Evolutionary conservation across 2,888 invertebrate species (phyloP).

Genomic region (Phyllotreta striolata): DNA sequence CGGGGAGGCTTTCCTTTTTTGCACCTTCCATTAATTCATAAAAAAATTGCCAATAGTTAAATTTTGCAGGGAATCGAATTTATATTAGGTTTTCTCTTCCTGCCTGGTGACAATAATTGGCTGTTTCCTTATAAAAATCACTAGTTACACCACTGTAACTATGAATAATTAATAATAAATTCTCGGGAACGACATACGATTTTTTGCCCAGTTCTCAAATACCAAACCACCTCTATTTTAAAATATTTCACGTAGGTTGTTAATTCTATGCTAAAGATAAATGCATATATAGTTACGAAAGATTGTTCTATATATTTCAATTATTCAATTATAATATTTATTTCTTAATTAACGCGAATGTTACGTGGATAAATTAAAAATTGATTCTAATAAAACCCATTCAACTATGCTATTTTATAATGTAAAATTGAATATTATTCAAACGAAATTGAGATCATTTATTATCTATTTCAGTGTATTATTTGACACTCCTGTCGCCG

Average conservation of each 20-base stretch:
- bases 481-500: too few relatives aligned
- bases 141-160: background rate
- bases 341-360: slow-evolving; percentile 28
- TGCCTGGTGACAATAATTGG: too few relatives aligned
- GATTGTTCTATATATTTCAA: slow-evolving; percentile 19
- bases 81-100: too few relatives aligned
- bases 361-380: slow-evolving; percentile 6
- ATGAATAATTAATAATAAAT: slow-evolving; percentile 18
- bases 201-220: slow-evolving; percentile 23
- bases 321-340: slow-evolving; percentile 27
- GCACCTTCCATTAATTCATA: slow-evolving; percentile 9
- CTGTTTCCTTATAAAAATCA: too few relatives aligned
- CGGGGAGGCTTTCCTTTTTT: slow-evolving; percentile 23
- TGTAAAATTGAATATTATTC: too few relatives aligned
- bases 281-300: slow-evolving; percentile 17
- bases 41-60: slow-evolving; percentile 5
- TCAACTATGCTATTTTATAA: too few relatives aligned
- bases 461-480: too few relatives aligned
- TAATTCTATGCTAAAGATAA: slow-evolving; percentile 28
- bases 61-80: background rate
- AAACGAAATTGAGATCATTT: too few relatives aligned
- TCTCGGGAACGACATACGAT: slow-evolving; percentile 17
- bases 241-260: slow-evolving; percentile 30
- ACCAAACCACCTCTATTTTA: slow-evolving; percentile 26
- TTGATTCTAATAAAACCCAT: background rate